A percentile compares a stretch with the other conserved stretches of the same genome.
Evolutionary conservation across 2,113 vertebrate genomes (phyloP).

Genomic region (Pionites leucogaster): DNA sequence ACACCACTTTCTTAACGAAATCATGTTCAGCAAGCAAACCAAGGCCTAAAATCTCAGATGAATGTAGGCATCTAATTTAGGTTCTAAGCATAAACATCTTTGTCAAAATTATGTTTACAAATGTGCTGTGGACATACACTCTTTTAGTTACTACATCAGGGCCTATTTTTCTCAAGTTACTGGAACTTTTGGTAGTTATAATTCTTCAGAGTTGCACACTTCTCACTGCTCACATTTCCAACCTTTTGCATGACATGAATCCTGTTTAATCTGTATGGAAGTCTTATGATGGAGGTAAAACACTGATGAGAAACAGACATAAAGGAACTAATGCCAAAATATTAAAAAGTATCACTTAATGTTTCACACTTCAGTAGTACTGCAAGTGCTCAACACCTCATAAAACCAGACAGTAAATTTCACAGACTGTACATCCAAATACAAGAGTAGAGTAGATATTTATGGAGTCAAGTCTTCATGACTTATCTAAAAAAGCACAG

Average conservation of each 20-base stretch:
- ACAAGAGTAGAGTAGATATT: background rate
- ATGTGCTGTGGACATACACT: background rate
- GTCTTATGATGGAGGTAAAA: background rate
- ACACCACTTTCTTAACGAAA: background rate
- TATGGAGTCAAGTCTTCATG: background rate
- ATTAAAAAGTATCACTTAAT: background rate
- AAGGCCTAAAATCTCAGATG: background rate
- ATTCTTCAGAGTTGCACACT: background rate
- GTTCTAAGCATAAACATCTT: background rate
- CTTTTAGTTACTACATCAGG: background rate
- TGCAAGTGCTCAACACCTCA: background rate
- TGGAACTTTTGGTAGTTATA: background rate
- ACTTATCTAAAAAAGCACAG: background rate
- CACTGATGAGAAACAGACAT: background rate
- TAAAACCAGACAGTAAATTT: slow-evolving; percentile 17
- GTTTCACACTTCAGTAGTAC: background rate
- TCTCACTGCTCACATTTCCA: background rate
- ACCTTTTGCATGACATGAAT: background rate
- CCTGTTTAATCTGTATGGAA: background rate
- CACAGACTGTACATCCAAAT: background rate
- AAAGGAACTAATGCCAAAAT: slow-evolving; percentile 11
- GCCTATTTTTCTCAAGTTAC: background rate
- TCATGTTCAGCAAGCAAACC: background rate
- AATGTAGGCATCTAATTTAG: background rate
- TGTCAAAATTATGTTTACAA: background rate